Conservation (phyloP, 2,888 invertebrate genomes). For the Pedicia rivosa region DNA sequence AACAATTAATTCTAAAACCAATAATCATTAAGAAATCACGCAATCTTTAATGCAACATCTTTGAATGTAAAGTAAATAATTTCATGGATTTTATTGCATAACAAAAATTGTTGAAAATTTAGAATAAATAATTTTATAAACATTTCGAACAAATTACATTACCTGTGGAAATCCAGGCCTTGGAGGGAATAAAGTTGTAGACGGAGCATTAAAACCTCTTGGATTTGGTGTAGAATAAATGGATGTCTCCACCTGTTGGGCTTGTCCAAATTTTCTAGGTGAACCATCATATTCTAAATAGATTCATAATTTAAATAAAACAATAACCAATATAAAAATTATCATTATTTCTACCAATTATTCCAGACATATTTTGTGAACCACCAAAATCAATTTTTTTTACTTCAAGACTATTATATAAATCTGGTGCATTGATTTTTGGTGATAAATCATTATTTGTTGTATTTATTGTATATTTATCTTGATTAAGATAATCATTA, state of each 20-base stretch:
- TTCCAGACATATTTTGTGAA: neutral
- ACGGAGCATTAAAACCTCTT: conserved; percentile 17
- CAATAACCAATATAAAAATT: no score
- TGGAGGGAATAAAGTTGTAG: conserved; percentile 53
- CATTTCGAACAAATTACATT: no score
- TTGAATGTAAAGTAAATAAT: no score
- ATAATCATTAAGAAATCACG: no score
- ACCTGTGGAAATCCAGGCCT: conserved; percentile 83
- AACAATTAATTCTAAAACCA: no score
- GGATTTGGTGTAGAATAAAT: conserved; percentile 24
- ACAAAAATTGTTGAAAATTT: no score
- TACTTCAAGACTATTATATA: conserved; percentile 2
- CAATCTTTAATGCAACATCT: no score
- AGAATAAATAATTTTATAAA: no score
- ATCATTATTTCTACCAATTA: no score
- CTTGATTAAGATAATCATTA: neutral
- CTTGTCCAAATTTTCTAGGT: conserved; percentile 66
- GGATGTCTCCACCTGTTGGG: conserved; percentile 20
- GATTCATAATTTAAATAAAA: neutral
- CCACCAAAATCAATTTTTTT: conserved; percentile 1
- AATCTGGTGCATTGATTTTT: conserved; percentile 1
- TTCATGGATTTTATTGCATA: no score
- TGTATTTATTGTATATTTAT: neutral
- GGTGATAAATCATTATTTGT: conserved; percentile 1
- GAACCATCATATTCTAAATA: conserved; percentile 75